Evolutionary conservation across 2,797 vertebrate species (phyloP).

Genomic region (Odontamblyopus lacepedii): DNA sequence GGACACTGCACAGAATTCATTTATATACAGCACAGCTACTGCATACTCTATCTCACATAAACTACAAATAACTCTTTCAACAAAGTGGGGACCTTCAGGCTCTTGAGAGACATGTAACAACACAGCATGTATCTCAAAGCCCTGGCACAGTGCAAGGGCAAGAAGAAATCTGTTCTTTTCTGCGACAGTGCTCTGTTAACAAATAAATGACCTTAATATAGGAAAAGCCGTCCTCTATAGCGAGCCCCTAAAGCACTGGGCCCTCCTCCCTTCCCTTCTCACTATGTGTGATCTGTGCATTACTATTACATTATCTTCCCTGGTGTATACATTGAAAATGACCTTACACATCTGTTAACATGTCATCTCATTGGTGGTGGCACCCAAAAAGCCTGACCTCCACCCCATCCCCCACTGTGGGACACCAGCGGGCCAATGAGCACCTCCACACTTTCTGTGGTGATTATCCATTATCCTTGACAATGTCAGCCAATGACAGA

Average conservation of each 20-base stretch:
- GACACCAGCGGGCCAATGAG: slow-evolving; percentile 66
- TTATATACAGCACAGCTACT: slow-evolving; percentile 32
- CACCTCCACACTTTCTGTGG: slow-evolving; percentile 67
- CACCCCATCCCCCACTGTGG: slow-evolving; percentile 48
- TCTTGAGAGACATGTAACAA: slow-evolving; percentile 52
- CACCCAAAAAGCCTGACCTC: slow-evolving; percentile 70
- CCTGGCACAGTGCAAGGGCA: slow-evolving; percentile 46
- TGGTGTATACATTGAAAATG: slow-evolving; percentile 68
- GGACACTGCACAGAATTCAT: slow-evolving; percentile 34
- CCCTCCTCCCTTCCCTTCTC: slow-evolving; percentile 39
- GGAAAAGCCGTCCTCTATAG: slow-evolving; percentile 57
- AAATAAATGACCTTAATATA: slow-evolving; percentile 70
- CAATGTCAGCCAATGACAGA: slow-evolving; percentile 84
- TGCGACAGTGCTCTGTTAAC: slow-evolving; percentile 55
- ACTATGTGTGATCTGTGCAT: slow-evolving; percentile 61
- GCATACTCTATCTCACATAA: slow-evolving; percentile 29
- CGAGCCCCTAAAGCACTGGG: slow-evolving; percentile 51
- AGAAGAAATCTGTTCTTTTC: slow-evolving; percentile 48
- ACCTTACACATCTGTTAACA: slow-evolving; percentile 79
- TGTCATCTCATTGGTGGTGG: slow-evolving; percentile 67
- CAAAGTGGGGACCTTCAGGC: slow-evolving; percentile 43
- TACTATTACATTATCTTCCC: slow-evolving; percentile 72
- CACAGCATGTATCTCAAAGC: slow-evolving; percentile 51
- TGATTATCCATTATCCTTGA: slow-evolving; percentile 86
- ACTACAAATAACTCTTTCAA: slow-evolving; percentile 45